Evolutionary conservation across 35 echinoderm and acorn worm species (phyloP), one percentile per base, ranked within the genome.

Genomic region (Ptychodera flava): DNA sequence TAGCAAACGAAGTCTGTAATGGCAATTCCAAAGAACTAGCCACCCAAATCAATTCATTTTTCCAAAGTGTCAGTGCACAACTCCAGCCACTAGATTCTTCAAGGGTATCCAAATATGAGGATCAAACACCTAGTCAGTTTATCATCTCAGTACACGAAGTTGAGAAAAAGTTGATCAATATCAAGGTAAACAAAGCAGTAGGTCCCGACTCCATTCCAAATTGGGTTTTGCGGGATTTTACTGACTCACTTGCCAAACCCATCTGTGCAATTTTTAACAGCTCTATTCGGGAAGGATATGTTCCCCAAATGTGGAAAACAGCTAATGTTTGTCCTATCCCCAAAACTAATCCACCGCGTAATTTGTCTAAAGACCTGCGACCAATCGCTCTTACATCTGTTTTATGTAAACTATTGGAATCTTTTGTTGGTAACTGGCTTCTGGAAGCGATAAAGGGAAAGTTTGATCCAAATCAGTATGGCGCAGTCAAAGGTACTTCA

Each of bases 261-360:
- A 29, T 89, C 1, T 81, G 33, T 75, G 80, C 36, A 29, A 82
- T 83, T 82, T 82, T 38, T 22, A 89, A 89, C 38, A 38, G 36
- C 16, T 83, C 79, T 32, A 32, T 89, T 31, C 80, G 80, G 31
- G 80, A 89, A 30, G 87, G 87, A 38, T 45, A 30, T 16, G 80
- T 89, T 76, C 87, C 80, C 31, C 29, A 16, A 0, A 53, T 16
- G n/a, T 89, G 87, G 87, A 89, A 83, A 82, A n/a, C 29, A 14
- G 87, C 80, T 1, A 28, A 89, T 76, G 76, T 89, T 28, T 32
- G 36, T 15, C 79, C 87, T 0, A 83, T 83, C 29, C 80, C 79
- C 10, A 83, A 83, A 31, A 81, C 30, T 28, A 29, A 0, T 36
- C 77, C 33, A n/a, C 86, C 86, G 1, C 36, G 35, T 15, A 33